Conservation (phyloP, 2,113 vertebrate genomes). For the Eubucco bourcierii region DNA sequence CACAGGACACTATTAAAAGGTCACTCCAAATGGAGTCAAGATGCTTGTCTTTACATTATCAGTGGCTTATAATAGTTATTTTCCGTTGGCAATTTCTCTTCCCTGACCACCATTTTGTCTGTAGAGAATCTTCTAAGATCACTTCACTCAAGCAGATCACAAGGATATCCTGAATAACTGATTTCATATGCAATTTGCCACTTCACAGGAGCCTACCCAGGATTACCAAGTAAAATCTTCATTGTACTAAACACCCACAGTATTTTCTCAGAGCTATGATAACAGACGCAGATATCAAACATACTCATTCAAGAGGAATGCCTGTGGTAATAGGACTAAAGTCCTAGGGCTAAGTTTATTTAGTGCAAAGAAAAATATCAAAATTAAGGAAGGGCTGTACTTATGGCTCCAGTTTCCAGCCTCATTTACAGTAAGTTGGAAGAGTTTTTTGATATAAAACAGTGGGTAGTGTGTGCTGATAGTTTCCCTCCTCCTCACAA, state of each 20-base stretch:
- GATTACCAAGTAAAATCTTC: constrained; percentile 6
- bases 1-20: neutral
- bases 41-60: neutral
- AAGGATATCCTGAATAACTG: neutral
- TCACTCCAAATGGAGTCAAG: neutral
- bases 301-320: constrained; percentile 33
- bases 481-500: constrained; percentile 39
- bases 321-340: constrained; percentile 4
- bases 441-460: constrained; percentile 67
- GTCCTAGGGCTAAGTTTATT: constrained; percentile 1
- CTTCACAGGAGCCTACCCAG: constrained; percentile 3
- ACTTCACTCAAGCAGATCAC: neutral
- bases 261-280: constrained; percentile 15
- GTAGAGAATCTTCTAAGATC: neutral
- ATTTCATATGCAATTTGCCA: neutral
- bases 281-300: constrained; percentile 22
- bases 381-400: constrained; percentile 32
- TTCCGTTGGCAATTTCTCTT: neutral
- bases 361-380: constrained; percentile 45
- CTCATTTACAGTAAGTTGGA: constrained; percentile 58
- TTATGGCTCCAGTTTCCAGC: constrained; percentile 44
- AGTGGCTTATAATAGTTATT: neutral
- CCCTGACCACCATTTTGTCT: neutral
- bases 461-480: constrained; percentile 28
- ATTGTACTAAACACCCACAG: neutral